Base-by-base conservation (phyloP, 2,797 vertebrate species). In the Enteromius fasciolatus region DNA sequence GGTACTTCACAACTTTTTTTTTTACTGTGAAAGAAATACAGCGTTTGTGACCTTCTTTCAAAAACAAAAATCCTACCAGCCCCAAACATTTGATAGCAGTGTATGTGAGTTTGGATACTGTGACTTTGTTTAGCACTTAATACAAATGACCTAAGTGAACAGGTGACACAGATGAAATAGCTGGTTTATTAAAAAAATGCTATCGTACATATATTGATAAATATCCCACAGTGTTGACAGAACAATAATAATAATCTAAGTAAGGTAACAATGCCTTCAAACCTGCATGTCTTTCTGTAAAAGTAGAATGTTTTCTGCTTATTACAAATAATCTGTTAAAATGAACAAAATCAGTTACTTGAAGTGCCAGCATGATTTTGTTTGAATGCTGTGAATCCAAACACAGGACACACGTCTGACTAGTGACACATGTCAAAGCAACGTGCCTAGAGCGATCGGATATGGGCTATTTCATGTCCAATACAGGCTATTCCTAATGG, bases 391-490 rank as follows among this genome's bases (percentile, higher is more conserved):
- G 79, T 63, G 15, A 50, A 52, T 76, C 14, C 14, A 81, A 61
- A 64, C 69, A 81, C 20, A 52, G 69, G 69, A 17, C 69, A 68
- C 73, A 5, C 31, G 80, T 81, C 79, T 50, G 36, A 39, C 28
- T 50, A 52, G n/a, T 31, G 31, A 74, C 54, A 36, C 54, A 64
- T 39, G 61, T 44, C 61, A 75, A 67, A 44, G 23, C 48, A 72
- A 46, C 61, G 57, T 76, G 61, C 70, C 23, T 76, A 20, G 10
- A 66, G 80, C 23, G 46, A 82, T 76, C 18, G 18, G 80, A 82
- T 82, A 76, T 54, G 46, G 70, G 23, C n/a, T 81, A 81, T 81
- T 75, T 39, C 15, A 36, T 81, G 33, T 76, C 61, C 33, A 2
- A 11, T 7, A 41, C 44, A 5, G 64, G 23, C 46, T 52, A n/a